These are phyloP conservation scores for Aphelocoma californica DNA, from an alignment of 2,797 vertebrate genomes.

Conservation along the genomic window DNA sequence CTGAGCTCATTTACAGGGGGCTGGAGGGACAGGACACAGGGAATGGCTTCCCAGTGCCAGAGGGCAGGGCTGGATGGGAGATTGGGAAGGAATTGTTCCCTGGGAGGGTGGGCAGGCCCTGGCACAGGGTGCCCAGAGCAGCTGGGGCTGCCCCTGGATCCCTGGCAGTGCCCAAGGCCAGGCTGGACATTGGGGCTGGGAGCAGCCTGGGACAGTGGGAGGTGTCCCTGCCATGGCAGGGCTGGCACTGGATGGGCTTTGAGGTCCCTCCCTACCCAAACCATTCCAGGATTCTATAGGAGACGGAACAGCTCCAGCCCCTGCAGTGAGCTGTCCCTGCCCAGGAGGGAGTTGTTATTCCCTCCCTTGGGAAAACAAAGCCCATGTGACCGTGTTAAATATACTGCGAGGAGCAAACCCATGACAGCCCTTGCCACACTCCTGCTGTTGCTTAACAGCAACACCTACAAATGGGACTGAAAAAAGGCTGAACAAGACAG, in stretches of 20 bases:
- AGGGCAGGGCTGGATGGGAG: background rate
- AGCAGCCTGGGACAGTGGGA: background rate
- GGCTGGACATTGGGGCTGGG: background rate
- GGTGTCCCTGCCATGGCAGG: background rate
- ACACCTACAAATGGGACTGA: background rate
- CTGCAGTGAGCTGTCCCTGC: background rate
- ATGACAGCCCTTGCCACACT: background rate
- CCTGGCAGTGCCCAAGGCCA: background rate
- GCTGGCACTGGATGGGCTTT: background rate
- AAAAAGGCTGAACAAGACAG: background rate
- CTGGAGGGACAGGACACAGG: background rate
- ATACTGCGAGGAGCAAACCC: background rate
- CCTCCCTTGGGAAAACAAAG: background rate
- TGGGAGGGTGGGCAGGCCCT: background rate
- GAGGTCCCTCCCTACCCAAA: fast-evolving
- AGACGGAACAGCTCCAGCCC: background rate
- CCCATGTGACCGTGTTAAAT: slow-evolving; percentile 24
- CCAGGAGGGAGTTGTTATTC: background rate
- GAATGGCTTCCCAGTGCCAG: background rate
- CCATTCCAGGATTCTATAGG: background rate
- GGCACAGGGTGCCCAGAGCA: too few relatives aligned
- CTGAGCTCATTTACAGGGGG: background rate
- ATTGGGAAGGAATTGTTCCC: background rate
- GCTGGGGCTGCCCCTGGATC: too few relatives aligned
- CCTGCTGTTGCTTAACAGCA: background rate